Evolutionary conservation across 2,113 vertebrate genomes (phyloP).

Genomic region (Solea solea): DNA sequence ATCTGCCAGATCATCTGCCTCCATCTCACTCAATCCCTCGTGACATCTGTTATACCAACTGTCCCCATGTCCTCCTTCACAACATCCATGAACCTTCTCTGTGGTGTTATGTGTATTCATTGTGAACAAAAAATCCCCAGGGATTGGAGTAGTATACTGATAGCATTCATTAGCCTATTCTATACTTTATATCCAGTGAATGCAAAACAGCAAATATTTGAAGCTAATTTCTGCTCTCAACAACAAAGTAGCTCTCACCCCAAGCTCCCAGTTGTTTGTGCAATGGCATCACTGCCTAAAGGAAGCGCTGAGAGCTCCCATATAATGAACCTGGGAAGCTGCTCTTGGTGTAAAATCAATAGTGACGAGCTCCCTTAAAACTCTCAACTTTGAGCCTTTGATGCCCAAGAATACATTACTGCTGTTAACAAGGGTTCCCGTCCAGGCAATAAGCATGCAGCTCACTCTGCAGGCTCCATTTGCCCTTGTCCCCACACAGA

Average conservation of each 20-base stretch:
- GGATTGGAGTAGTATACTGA: conserved; percentile 40
- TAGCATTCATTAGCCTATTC: conserved; percentile 63
- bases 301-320: conserved; percentile 49
- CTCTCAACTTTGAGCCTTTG: conserved; percentile 74
- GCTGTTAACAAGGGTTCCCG: conserved; percentile 56
- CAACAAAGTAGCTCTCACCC: conserved; percentile 56
- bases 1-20: too few species aligned
- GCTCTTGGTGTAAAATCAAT: conserved; percentile 70
- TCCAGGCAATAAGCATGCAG: conserved; percentile 61
- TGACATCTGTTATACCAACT: too few species aligned
- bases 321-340: conserved; percentile 75
- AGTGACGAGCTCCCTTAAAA: conserved; percentile 72
- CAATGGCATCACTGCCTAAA: conserved; percentile 38
- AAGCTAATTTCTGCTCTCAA: conserved; percentile 56
- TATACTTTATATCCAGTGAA: conserved; percentile 45
- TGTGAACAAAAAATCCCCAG: conserved; percentile 43
- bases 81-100: too few species aligned
- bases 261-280: conserved; percentile 49
- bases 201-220: conserved; percentile 62
- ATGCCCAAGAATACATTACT: conserved; percentile 68
- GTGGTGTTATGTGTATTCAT: conserved; percentile 59
- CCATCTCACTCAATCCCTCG: too few species aligned
- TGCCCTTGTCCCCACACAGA: conserved; percentile 31
- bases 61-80: too few species aligned
- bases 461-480: conserved; percentile 56